Evolutionary conservation across 2,113 vertebrate species (phyloP), one percentile per base, ranked within the genome.

Genomic region (Loxodonta africana): DNA sequence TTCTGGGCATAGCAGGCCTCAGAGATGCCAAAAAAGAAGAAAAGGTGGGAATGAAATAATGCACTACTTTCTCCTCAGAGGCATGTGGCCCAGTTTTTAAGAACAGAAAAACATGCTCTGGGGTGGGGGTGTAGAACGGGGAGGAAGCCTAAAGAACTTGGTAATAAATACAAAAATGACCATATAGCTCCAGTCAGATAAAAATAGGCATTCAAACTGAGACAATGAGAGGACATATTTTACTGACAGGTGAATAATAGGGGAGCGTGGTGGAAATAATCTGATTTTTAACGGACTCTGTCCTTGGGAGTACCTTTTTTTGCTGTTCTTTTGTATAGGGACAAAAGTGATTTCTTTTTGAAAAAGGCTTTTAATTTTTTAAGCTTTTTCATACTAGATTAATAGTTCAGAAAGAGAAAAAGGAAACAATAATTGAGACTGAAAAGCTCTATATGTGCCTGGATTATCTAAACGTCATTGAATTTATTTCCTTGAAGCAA

Each of bases 21-120:
- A 98, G 99, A 99, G 99, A 99, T 99, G 99, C 99, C 99, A 99
- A 99, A 98, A 99, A 98, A 99, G 99, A 99, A 99, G 99, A 99
- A 99, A 99, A 99, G 99, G 99, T 99, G 99, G 99, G 99, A 99
- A 99, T 99, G 99, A 99, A 99, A 99, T 99, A 99, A 99, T 99
- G 99, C 98, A 99, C 99, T 99, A 98, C 99, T 99, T 98, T 99
- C 99, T 99, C 99, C 99, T 99, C 97, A 98, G 99, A 99, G 99
- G 99, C 99, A 99, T 99, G 99, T 99, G 99, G 99, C 99, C 99
- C 99, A 99, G 99, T 99, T 99, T 99, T 99, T 98, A 97, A 98
- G 98, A 98, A 97, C 41, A 98, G 98, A 98, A 99, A 98, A 99
- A 98, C 98, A 98, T 97, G 97, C 97, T 98, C 99, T 99, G 97